Evolutionary conservation across 2,113 vertebrate genomes (phyloP).

Genomic region (Coturnix japonica): DNA sequence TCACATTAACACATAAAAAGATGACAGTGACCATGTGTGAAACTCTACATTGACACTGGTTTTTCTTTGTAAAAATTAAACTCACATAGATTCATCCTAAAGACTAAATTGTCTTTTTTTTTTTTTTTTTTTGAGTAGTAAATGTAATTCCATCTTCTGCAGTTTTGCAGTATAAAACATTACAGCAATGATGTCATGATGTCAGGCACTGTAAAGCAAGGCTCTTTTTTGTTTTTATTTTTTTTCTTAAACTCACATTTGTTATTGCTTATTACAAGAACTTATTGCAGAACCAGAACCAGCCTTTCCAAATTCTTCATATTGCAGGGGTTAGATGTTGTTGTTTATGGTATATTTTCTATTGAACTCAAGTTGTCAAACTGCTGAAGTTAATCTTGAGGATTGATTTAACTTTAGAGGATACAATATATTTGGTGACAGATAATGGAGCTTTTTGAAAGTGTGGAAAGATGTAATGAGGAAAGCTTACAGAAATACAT

Average conservation of each 20-base stretch:
- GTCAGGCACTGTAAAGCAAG: neutral
- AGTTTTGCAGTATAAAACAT: neutral
- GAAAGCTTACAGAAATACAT: neutral
- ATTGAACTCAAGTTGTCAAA: neutral
- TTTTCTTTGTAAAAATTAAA: neutral
- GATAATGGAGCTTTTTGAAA: neutral
- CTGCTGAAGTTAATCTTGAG: neutral
- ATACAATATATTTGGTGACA: neutral
- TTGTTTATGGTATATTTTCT: neutral
- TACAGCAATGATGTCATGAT: neutral
- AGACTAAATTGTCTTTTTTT: neutral
- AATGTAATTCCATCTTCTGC: neutral
- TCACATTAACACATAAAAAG: neutral
- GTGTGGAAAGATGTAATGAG: neutral
- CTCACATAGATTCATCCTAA: neutral
- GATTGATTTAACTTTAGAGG: constrained; percentile 35
- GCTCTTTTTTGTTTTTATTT: neutral
- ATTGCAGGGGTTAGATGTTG: neutral
- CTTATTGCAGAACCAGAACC: neutral
- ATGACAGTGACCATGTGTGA: neutral
- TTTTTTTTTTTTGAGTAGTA: neutral
- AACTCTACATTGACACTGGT: neutral
- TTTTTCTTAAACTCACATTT: neutral
- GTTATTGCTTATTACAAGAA: neutral
- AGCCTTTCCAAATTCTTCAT: neutral